These are phyloP conservation scores for Xiphophorus hellerii DNA, from an alignment of 2,113 vertebrate species.

Conservation along the genomic window DNA sequence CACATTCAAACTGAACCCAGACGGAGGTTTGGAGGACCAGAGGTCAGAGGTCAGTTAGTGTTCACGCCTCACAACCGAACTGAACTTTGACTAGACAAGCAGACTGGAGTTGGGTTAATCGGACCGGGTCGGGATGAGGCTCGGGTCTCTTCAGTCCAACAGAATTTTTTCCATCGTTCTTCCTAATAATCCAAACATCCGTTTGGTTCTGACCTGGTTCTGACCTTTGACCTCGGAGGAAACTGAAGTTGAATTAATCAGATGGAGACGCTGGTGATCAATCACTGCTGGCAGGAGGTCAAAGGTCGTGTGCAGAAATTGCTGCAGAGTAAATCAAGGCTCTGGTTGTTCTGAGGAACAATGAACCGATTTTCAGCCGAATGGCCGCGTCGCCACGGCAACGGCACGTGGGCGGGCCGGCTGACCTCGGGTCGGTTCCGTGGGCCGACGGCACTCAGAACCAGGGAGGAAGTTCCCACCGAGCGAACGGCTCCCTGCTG, in stretches of 20 bases:
- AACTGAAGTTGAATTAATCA: not conserved
- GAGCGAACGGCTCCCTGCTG: not conserved
- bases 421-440: constrained; percentile 28
- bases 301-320: constrained; percentile 34
- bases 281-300: constrained; percentile 40
- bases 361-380: constrained; percentile 35
- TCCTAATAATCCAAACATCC: no score
- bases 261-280: not conserved
- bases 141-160: no score
- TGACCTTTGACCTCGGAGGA: not conserved
- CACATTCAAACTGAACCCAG: no score
- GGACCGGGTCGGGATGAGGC: no score
- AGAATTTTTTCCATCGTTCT: no score
- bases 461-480: no score
- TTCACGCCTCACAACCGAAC: no score
- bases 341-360: constrained; percentile 44
- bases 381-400: constrained; percentile 20
- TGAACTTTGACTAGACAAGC: no score
- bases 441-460: constrained; percentile 3
- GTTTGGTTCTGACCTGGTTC: not conserved
- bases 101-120: no score
- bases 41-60: no score
- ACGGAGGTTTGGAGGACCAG: no score
- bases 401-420: constrained; percentile 31
- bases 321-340: constrained; percentile 1